These are phyloP conservation scores for Telenomus remus DNA, from an alignment of 1,140 invertebrate species.

Conservation along the genomic window DNA sequence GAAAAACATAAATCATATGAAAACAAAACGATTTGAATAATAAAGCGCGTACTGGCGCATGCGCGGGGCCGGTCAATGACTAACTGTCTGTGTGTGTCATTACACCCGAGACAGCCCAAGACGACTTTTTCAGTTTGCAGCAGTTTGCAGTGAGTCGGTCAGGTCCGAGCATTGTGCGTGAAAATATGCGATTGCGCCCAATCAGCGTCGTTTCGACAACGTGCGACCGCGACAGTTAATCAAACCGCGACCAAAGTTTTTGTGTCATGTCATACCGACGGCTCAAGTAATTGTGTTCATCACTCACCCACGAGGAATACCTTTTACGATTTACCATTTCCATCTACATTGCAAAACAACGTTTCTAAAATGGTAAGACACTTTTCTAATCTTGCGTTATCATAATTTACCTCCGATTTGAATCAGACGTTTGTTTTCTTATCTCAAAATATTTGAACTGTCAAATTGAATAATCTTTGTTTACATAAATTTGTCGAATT, in stretches of 20 bases:
- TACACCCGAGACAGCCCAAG: constrained; percentile 9
- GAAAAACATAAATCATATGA: too few relatives aligned
- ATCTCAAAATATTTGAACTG: too few relatives aligned
- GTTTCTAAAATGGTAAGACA: constrained; percentile 14
- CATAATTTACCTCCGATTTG: too few relatives aligned
- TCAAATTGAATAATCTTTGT: too few relatives aligned
- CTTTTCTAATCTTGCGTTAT: neutral
- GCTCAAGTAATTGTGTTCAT: constrained; percentile 14
- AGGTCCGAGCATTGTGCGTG: constrained; percentile 29
- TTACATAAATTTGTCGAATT: neutral
- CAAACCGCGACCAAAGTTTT: neutral
- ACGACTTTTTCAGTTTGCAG: constrained; percentile 4
- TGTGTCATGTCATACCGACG: constrained; percentile 6
- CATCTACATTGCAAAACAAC: neutral
- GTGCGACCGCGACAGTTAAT: constrained; percentile 5
- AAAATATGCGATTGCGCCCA: constrained; percentile 4
- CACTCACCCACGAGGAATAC: neutral
- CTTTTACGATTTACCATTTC: neutral
- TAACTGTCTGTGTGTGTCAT: constrained; percentile 32
- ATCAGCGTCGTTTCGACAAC: constrained; percentile 30
- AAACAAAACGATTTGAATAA: too few relatives aligned
- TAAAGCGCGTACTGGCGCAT: constrained; percentile 5
- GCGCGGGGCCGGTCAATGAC: constrained; percentile 21
- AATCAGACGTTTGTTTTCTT: too few relatives aligned
- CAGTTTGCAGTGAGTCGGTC: constrained; percentile 42